phyloP scores from a whole-genome alignment of 2,888 invertebrate species.

The Ashinkailepas kermadecensis region DNA sequence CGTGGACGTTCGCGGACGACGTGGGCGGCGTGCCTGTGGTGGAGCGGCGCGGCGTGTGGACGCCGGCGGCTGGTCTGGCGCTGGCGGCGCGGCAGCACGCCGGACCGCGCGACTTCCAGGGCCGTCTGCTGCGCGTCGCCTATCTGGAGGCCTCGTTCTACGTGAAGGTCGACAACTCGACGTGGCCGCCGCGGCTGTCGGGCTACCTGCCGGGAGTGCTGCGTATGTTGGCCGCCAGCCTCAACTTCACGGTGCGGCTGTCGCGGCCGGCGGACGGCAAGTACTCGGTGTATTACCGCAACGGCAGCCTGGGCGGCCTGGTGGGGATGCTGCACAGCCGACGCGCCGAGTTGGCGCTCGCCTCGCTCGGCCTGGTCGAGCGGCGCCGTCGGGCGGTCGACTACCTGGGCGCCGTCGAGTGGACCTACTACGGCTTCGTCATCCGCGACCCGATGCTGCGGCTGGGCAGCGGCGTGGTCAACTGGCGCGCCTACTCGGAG shows the following conservation, averaged over 20 bases:
- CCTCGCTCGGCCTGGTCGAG: background rate
- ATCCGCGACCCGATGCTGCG: slow-evolving; percentile 6
- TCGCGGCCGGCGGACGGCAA: background rate
- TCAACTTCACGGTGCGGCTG: slow-evolving; percentile 4
- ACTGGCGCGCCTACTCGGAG: slow-evolving; percentile 8
- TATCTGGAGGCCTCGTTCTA: no score
- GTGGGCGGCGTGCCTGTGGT: background rate
- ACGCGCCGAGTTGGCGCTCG: background rate
- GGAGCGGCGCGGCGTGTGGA: background rate
- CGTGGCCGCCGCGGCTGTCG: background rate
- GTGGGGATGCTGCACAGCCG: background rate
- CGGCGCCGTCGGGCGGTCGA: background rate
- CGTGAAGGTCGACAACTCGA: background rate
- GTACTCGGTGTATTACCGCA: no score
- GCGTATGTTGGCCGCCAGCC: background rate
- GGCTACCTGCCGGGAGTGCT: background rate
- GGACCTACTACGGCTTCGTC: slow-evolving; percentile 14
- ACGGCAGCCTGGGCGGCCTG: slow-evolving; percentile 5
- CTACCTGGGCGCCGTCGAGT: slow-evolving; percentile 9
- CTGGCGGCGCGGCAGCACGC: background rate
- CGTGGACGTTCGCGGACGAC: background rate
- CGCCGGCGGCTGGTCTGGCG: background rate
- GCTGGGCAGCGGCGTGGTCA: background rate
- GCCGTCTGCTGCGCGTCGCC: background rate
- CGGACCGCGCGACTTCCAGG: slow-evolving; percentile 1